Evolutionary conservation across 2,113 vertebrate genomes (phyloP).

Genomic region (Opisthocomus hoazin): DNA sequence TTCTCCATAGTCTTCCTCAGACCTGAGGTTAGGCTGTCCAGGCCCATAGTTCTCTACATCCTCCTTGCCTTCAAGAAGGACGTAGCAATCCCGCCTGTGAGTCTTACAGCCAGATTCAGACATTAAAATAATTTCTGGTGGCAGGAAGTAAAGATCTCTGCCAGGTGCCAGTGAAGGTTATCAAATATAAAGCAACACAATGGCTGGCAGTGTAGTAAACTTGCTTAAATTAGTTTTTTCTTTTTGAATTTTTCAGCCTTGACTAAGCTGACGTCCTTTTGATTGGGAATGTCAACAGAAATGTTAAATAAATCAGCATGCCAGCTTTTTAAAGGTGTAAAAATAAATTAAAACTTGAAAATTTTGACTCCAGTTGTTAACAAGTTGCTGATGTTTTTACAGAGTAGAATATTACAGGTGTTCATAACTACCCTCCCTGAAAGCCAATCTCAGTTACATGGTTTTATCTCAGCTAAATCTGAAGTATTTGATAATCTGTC

Average conservation of each 20-base stretch:
- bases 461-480: background rate
- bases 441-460: background rate
- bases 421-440: background rate
- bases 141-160: background rate
- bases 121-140: background rate
- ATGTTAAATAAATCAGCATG: background rate
- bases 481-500: background rate
- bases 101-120: background rate
- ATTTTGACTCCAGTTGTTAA: background rate
- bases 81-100: background rate
- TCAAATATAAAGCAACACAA: conserved; percentile 13
- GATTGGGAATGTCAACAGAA: background rate
- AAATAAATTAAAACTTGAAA: background rate
- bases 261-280: background rate
- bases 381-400: background rate
- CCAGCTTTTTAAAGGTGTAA: background rate
- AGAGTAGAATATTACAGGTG: background rate
- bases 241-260: conserved; percentile 3
- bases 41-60: background rate
- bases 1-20: background rate
- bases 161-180: background rate
- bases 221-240: background rate
- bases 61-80: background rate
- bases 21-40: background rate
- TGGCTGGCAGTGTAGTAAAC: background rate